These are phyloP conservation scores for Elysia crispata DNA, from an alignment of 2,888 invertebrate species.

Conservation along the genomic window DNA sequence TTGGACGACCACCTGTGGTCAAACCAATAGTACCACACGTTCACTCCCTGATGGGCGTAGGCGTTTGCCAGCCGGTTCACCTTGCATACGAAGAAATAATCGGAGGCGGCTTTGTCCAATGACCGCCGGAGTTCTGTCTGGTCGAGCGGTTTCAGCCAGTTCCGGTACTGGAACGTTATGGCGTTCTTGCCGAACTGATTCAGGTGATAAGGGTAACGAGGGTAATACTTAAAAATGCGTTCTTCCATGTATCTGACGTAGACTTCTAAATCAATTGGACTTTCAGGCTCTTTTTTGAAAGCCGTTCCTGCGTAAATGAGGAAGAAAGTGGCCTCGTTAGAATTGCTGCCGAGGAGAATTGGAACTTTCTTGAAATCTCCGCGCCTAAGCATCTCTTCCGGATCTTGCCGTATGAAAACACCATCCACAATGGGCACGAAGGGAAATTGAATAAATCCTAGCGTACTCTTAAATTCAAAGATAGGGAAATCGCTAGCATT, in stretches of 20 bases:
- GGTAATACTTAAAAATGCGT: slow-evolving; percentile 87
- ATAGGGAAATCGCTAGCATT: slow-evolving; percentile 64
- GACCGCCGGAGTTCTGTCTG: slow-evolving; percentile 75
- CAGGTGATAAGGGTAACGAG: slow-evolving; percentile 78
- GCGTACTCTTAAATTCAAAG: slow-evolving; percentile 55
- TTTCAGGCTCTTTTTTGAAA: neutral
- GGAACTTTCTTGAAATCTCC: slow-evolving; percentile 95
- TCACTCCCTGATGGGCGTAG: slow-evolving; percentile 92
- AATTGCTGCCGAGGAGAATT: slow-evolving; percentile 92
- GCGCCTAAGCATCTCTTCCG: slow-evolving; percentile 84
- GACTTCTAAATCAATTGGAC: neutral
- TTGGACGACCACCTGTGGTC: slow-evolving; percentile 87
- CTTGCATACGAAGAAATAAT: slow-evolving; percentile 95
- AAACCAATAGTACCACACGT: slow-evolving; percentile 93
- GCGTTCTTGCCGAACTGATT: slow-evolving; percentile 87
- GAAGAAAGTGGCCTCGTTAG: slow-evolving; percentile 95
- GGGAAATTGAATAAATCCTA: slow-evolving; percentile 87
- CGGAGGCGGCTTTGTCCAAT: slow-evolving; percentile 83
- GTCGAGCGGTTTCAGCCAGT: slow-evolving; percentile 92
- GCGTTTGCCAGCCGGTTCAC: slow-evolving; percentile 94
- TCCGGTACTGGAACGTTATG: slow-evolving; percentile 94
- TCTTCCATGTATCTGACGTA: slow-evolving; percentile 80
- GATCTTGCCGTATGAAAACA: slow-evolving; percentile 88
- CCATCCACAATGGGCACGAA: slow-evolving; percentile 97
- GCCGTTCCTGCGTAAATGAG: slow-evolving; percentile 88